Evolutionary conservation across 2,797 vertebrate species (phyloP).

Genomic region (Intellagama lesueurii): DNA sequence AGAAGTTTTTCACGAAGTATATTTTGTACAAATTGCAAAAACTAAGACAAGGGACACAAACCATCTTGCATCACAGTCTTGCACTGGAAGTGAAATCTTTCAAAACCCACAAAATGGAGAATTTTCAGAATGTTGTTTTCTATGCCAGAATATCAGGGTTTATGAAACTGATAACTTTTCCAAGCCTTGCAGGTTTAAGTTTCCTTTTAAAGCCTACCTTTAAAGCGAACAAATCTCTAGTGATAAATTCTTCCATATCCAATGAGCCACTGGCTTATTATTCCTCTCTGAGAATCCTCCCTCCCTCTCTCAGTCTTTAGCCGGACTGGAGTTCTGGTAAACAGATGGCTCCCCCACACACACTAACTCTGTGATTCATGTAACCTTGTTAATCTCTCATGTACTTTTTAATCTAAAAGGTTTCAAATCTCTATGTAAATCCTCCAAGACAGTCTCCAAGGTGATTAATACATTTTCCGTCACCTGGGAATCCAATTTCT

Average conservation of each 20-base stretch:
- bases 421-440: conserved; percentile 33
- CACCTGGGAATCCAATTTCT: conserved; percentile 18
- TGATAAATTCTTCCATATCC: neutral
- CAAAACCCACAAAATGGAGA: no score
- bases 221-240: neutral
- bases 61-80: no score
- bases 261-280: neutral
- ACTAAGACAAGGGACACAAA: no score
- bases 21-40: no score
- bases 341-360: neutral
- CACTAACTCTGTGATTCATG: neutral
- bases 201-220: neutral
- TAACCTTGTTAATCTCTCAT: neutral
- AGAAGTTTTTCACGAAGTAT: no score
- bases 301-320: no score
- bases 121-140: no score
- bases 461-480: conserved; percentile 9
- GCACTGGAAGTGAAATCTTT: no score
- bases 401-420: conserved; percentile 19
- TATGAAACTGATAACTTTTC: neutral
- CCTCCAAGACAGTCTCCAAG: neutral
- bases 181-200: neutral
- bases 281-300: neutral
- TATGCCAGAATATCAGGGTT: no score
- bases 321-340: neutral